A percentile compares a stretch with the other conserved stretches of the same genome.
These are phyloP conservation scores for Bradypodion ventrale DNA, from an alignment of 2,797 vertebrate genomes.

Conservation along the genomic window DNA sequence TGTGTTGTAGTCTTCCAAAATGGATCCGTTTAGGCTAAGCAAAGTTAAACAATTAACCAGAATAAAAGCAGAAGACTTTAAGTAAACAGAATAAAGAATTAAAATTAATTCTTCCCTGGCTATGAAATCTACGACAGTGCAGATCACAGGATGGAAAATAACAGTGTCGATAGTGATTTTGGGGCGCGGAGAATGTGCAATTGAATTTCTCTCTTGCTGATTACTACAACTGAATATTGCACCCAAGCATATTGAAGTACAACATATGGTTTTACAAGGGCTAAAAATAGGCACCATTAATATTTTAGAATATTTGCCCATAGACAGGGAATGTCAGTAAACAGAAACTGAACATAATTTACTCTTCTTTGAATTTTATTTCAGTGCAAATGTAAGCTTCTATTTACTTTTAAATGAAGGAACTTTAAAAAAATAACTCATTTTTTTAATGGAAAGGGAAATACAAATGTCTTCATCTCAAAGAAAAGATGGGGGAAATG, in stretches of 20 bases:
- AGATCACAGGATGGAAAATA: not conserved
- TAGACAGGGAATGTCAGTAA: not conserved
- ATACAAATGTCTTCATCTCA: not conserved
- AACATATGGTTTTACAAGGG: conserved; percentile 4
- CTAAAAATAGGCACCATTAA: not conserved
- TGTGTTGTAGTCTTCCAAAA: no score
- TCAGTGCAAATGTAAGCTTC: conserved; percentile 3
- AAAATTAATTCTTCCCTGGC: no score
- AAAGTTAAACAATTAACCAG: no score
- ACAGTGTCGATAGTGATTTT: not conserved
- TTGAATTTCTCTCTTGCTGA: conserved; percentile 23
- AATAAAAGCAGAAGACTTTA: no score
- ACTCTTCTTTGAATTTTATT: conserved; percentile 24
- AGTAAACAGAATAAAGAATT: no score
- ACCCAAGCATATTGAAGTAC: not conserved
- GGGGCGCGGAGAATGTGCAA: not conserved
- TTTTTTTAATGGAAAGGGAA: not conserved
- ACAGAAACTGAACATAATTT: conserved; percentile 12
- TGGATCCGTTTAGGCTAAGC: no score
- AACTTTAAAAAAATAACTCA: conserved; percentile 17
- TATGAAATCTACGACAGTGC: no score
- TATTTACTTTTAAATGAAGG: conserved; percentile 26
- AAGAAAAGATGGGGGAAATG: not conserved
- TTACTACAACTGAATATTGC: conserved; percentile 1
- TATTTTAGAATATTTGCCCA: not conserved